Percentiles rank a stretch among this genome's conserved stretches.
Conservation (phyloP, 1,140 invertebrate genomes). For the Adoxophyes honmai region DNA sequence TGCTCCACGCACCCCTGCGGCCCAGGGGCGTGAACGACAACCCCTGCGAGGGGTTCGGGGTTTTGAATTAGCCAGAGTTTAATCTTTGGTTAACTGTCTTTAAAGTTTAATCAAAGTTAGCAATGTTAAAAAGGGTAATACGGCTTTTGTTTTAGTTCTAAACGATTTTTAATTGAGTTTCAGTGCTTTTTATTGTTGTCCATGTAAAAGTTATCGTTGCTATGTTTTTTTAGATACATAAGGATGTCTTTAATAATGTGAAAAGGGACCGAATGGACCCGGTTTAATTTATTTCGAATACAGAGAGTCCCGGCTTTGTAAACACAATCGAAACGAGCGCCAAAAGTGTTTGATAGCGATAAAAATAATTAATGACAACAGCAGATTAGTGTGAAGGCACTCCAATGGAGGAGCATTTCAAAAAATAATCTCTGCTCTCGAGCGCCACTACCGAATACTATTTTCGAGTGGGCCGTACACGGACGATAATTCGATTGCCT, state of each 20-base stretch:
- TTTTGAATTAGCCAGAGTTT: too few relatives aligned
- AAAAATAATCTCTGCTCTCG: constrained; percentile 71
- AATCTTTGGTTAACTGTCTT: too few relatives aligned
- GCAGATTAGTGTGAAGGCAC: constrained; percentile 69
- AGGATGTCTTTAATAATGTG: too few relatives aligned
- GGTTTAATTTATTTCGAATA: not conserved
- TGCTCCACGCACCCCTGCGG: constrained; percentile 47
- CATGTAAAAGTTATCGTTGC: too few relatives aligned
- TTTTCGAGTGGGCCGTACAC: constrained; percentile 63
- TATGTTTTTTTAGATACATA: too few relatives aligned
- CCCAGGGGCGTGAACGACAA: constrained; percentile 11
- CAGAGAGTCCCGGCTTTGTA: constrained; percentile 34
- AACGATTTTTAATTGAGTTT: too few relatives aligned
- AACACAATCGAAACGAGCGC: constrained; percentile 63
- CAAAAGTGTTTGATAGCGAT: constrained; percentile 73
- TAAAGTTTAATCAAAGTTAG: too few relatives aligned
- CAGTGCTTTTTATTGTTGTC: too few relatives aligned
- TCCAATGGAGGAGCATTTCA: constrained; percentile 72
- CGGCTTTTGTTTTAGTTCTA: too few relatives aligned
- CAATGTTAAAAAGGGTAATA: too few relatives aligned
- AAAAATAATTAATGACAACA: constrained; percentile 76
- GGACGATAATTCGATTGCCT: constrained; percentile 52
- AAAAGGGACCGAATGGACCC: too few relatives aligned
- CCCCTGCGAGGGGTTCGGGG: not conserved
- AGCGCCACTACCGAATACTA: constrained; percentile 59